phyloP scores from a whole-genome alignment of 2,797 vertebrate species.

The Pyrocephalus nanus region DNA sequence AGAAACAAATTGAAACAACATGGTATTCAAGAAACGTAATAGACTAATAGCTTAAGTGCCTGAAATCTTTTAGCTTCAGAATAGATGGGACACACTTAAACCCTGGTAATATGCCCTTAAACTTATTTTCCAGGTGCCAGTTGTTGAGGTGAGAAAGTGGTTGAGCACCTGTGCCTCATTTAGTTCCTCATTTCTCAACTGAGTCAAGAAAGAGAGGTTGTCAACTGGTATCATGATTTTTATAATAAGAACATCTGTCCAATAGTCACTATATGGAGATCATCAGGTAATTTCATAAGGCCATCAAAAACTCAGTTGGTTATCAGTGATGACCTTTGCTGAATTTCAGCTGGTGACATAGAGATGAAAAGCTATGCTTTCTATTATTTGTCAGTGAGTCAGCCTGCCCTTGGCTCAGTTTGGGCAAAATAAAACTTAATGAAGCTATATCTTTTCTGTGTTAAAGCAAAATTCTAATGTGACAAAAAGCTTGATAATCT shows the following conservation, averaged over 20 bases:
- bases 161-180: background rate
- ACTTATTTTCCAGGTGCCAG: conserved; percentile 1
- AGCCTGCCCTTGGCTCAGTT: conserved; percentile 8
- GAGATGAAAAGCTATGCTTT: conserved; percentile 8
- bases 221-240: background rate
- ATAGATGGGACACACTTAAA: background rate
- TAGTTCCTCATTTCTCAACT: background rate
- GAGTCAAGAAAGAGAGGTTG: background rate
- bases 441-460: conserved; percentile 1
- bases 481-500: conserved; percentile 42
- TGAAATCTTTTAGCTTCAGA: background rate
- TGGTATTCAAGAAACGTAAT: background rate
- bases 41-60: background rate
- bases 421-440: conserved; percentile 32
- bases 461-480: background rate
- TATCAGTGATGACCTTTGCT: conserved; percentile 40
- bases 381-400: background rate
- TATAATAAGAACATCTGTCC: conserved; percentile 2
- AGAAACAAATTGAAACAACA: background rate
- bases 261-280: background rate
- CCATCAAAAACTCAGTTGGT: conserved; percentile 21
- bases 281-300: conserved; percentile 39
- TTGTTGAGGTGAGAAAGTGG: background rate
- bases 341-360: conserved; percentile 31
- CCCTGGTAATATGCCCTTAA: background rate